Percentiles rank a stretch among this genome's conserved stretches.
phyloP scores from a whole-genome alignment of 2,113 vertebrate genomes.

The Platycercus adscitus region DNA sequence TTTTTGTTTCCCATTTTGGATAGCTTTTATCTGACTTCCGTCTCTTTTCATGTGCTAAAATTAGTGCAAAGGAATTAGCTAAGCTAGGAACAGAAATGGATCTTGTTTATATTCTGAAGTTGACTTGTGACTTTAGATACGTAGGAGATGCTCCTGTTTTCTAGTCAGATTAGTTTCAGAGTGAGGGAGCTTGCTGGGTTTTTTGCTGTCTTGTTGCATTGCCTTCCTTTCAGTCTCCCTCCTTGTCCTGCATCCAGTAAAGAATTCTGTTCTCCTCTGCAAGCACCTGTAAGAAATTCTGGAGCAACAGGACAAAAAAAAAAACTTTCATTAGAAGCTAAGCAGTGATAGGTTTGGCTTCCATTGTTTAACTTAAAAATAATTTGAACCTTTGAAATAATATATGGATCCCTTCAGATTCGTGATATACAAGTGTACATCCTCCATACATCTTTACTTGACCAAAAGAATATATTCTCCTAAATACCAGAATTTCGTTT shows the following conservation, averaged over 20 bases:
- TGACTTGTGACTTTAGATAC: not conserved
- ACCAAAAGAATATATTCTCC: not conserved
- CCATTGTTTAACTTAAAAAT: not conserved
- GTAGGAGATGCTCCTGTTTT: not conserved
- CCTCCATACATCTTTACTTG: not conserved
- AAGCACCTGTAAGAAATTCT: not conserved
- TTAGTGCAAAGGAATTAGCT: constrained; percentile 4
- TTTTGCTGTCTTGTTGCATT: not conserved
- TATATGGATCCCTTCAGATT: not conserved
- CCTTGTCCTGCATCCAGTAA: not conserved
- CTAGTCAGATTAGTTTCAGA: not conserved
- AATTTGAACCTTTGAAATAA: not conserved
- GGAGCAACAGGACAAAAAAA: not conserved
- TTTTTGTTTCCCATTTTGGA: constrained; percentile 46
- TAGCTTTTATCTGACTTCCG: constrained; percentile 18
- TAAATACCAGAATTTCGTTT: not conserved
- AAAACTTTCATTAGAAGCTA: not conserved
- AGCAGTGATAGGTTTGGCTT: not conserved
- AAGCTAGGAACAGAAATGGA: not conserved
- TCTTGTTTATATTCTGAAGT: not conserved
- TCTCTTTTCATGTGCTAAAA: not conserved
- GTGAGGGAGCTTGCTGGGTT: not conserved
- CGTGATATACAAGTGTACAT: not conserved
- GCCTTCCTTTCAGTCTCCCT: not conserved
- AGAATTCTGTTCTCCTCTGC: not conserved